A percentile compares a stretch with the other conserved stretches of the same genome.
phyloP scores from a whole-genome alignment of 2,797 vertebrate species.

The Hypotaenidia okinawae region DNA sequence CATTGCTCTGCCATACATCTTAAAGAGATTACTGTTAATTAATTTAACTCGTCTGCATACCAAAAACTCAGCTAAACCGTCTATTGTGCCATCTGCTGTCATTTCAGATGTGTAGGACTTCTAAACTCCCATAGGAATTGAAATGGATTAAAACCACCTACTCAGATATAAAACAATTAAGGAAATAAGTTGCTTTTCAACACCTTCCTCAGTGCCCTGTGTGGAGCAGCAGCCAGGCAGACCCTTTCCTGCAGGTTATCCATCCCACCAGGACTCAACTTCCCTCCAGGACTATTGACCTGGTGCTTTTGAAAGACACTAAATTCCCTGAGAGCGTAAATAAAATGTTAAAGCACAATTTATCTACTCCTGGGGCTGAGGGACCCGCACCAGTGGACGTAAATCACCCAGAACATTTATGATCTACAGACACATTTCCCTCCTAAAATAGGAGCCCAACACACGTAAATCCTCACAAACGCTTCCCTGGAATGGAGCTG shows the following conservation, averaged over 20 bases:
- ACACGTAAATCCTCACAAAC: not conserved
- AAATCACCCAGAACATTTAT: slow-evolving; percentile 13
- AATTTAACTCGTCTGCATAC: slow-evolving; percentile 65
- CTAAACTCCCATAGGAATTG: slow-evolving; percentile 14
- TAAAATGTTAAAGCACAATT: slow-evolving; percentile 12
- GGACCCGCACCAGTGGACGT: fast-evolving
- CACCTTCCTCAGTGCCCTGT: not conserved
- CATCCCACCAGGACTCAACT: not conserved
- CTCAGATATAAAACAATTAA: slow-evolving; percentile 28
- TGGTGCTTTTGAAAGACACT: not conserved
- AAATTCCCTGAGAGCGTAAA: slow-evolving; percentile 2
- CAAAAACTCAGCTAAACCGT: slow-evolving; percentile 47
- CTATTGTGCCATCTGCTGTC: slow-evolving; percentile 55
- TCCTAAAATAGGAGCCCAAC: not conserved
- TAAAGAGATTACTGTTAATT: slow-evolving; percentile 68
- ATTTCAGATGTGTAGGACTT: slow-evolving; percentile 29
- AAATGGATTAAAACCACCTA: slow-evolving; percentile 41
- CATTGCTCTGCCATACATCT: slow-evolving; percentile 32
- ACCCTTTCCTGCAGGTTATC: not conserved
- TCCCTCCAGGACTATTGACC: not conserved
- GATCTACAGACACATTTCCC: slow-evolving; percentile 33
- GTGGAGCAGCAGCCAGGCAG: not conserved
- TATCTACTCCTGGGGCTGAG: slow-evolving; percentile 1
- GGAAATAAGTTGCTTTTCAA: slow-evolving; percentile 4
- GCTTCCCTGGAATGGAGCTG: not conserved